Conservation (phyloP, 1,140 invertebrate genomes). For the Neoseiulus cucumeris region DNA sequence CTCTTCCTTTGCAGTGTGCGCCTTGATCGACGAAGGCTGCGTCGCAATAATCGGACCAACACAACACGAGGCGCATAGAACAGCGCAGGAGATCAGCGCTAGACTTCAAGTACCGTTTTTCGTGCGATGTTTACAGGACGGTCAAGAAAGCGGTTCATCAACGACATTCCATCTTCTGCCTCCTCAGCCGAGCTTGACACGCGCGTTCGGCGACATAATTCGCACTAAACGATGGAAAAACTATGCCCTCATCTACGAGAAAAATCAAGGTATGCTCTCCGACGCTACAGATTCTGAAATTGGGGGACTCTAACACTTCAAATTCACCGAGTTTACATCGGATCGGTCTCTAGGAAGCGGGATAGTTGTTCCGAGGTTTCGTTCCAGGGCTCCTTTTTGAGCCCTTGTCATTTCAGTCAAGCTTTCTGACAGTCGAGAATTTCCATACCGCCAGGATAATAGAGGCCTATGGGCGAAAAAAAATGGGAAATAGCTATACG, state of each 20-base stretch:
- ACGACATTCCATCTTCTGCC: constrained; percentile 58
- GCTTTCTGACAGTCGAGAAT: too few relatives aligned
- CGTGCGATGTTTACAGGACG: background rate
- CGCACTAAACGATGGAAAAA: constrained; percentile 70
- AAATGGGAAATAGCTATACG: too few relatives aligned
- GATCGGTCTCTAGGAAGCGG: too few relatives aligned
- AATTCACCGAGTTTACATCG: too few relatives aligned
- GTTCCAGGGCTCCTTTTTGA: too few relatives aligned
- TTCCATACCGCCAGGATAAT: too few relatives aligned
- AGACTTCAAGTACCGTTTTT: background rate
- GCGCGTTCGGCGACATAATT: constrained; percentile 70
- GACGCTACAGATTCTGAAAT: too few relatives aligned
- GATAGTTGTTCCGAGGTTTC: too few relatives aligned
- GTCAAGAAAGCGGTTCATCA: background rate
- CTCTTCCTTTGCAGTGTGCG: background rate
- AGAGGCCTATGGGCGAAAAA: too few relatives aligned
- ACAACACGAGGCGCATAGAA: constrained; percentile 6
- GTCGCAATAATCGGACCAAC: constrained; percentile 4
- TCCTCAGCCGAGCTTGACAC: constrained; percentile 62
- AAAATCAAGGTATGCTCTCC: constrained; percentile 53
- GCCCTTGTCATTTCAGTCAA: too few relatives aligned
- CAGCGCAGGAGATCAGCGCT: background rate
- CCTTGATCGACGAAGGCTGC: background rate
- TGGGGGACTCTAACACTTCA: too few relatives aligned
- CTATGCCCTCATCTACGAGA: constrained; percentile 83